These are phyloP conservation scores for Sitta carolinensis DNA, from an alignment of 2,797 vertebrate genomes.

Conservation along the genomic window DNA sequence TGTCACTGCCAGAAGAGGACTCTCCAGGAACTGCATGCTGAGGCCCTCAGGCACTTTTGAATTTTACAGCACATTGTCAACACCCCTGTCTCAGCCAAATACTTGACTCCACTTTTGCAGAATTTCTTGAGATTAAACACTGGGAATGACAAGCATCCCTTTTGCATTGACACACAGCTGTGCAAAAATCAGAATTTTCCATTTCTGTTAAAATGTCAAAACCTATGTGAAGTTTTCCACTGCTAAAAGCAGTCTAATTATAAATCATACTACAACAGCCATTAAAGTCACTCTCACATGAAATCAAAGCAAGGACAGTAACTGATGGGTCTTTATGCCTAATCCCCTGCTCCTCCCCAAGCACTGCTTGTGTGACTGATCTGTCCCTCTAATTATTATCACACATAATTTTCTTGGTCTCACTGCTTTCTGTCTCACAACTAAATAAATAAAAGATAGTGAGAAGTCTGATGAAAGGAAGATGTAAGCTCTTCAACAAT, in stretches of 20 bases:
- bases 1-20: not conserved
- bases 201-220: not conserved
- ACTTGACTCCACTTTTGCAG: not conserved
- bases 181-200: not conserved
- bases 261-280: not conserved
- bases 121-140: not conserved
- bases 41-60: not conserved
- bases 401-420: not conserved
- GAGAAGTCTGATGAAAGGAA: not conserved
- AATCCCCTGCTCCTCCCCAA: not conserved
- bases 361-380: not conserved
- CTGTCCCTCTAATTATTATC: not conserved
- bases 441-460: not conserved
- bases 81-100: conserved; percentile 35
- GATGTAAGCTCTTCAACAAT: not conserved
- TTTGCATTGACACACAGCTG: not conserved
- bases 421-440: not conserved
- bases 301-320: not conserved
- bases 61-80: conserved; percentile 30
- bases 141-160: not conserved
- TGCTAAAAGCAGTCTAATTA: not conserved
- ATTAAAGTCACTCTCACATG: not conserved
- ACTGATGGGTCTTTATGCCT: not conserved
- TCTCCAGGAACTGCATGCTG: not conserved
- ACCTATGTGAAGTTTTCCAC: not conserved